Evolutionary conservation across 1,140 invertebrate genomes (phyloP).

Genomic region (Drosophila chauvacae): DNA sequence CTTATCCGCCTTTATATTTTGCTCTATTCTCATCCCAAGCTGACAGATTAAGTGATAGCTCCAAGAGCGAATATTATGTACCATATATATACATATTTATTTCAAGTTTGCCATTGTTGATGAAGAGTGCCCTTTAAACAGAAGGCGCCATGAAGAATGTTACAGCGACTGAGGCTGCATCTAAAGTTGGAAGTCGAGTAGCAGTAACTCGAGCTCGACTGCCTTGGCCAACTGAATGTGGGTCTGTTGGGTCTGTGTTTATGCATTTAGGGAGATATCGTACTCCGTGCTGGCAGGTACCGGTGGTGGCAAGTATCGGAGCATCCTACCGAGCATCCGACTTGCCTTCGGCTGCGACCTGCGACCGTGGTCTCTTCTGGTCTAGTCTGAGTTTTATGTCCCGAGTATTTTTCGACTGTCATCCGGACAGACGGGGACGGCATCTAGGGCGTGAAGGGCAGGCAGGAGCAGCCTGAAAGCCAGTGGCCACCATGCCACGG

Average conservation of each 20-base stretch:
- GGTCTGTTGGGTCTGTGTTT: slow-evolving; percentile 49
- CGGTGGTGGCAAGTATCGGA: slow-evolving; percentile 31
- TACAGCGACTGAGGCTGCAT: slow-evolving; percentile 29
- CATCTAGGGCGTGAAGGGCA: background rate
- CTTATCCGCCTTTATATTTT: slow-evolving; percentile 29
- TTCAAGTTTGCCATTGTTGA: slow-evolving; percentile 45
- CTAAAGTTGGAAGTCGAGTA: slow-evolving; percentile 9
- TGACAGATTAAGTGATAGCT: slow-evolving; percentile 71
- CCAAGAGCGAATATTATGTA: slow-evolving; percentile 42
- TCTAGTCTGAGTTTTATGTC: slow-evolving; percentile 39
- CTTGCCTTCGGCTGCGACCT: slow-evolving; percentile 15
- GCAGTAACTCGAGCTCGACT: background rate
- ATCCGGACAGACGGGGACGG: slow-evolving; percentile 1
- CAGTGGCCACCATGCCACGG: slow-evolving; percentile 1
- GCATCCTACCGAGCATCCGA: slow-evolving; percentile 4
- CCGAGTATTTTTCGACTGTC: slow-evolving; percentile 35
- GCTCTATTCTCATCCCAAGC: slow-evolving; percentile 42
- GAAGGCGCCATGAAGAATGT: slow-evolving; percentile 56
- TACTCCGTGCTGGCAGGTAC: slow-evolving; percentile 21
- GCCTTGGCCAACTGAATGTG: slow-evolving; percentile 32
- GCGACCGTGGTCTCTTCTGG: slow-evolving; percentile 25
- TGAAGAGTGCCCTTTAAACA: slow-evolving; percentile 65
- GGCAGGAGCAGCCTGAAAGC: background rate
- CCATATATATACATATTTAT: slow-evolving; percentile 51
- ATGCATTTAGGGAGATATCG: slow-evolving; percentile 58